These are phyloP conservation scores for Synanceia verrucosa DNA, from an alignment of 2,797 vertebrate genomes.

Conservation along the genomic window DNA sequence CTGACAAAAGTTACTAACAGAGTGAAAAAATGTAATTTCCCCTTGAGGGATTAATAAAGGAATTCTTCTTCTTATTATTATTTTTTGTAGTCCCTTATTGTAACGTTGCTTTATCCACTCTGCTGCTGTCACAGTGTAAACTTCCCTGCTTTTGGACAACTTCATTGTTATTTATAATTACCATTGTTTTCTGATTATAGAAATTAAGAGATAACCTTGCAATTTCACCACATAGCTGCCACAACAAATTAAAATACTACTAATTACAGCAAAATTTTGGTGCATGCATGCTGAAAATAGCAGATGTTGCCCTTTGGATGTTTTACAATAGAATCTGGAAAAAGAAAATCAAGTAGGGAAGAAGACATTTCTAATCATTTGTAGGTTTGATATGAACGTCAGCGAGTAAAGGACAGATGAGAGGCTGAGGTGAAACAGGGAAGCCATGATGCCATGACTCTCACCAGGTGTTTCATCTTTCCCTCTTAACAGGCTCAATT, in stretches of 20 bases:
- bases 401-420: conserved; percentile 49
- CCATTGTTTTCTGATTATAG: background rate
- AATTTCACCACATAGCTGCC: background rate
- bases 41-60: too few relatives aligned
- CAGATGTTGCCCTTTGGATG: conserved; percentile 36
- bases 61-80: too few relatives aligned
- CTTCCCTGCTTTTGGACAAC: too few relatives aligned
- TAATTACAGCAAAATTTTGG: background rate
- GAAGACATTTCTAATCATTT: conserved; percentile 6
- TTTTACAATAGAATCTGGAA: background rate
- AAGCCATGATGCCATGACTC: conserved; percentile 37
- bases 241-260: background rate
- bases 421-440: conserved; percentile 25
- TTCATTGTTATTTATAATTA: too few relatives aligned
- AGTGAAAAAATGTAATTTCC: too few relatives aligned
- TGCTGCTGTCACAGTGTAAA: too few relatives aligned
- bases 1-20: too few relatives aligned
- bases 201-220: background rate
- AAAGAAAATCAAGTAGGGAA: conserved; percentile 34
- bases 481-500: conserved; percentile 61
- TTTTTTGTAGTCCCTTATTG: too few relatives aligned
- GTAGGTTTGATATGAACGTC: conserved; percentile 29
- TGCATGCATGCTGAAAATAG: background rate
- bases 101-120: too few relatives aligned
- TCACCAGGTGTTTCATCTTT: conserved; percentile 40